Base-by-base conservation (phyloP, 2,113 vertebrate genomes). In the Formicarius rufipectus region DNA sequence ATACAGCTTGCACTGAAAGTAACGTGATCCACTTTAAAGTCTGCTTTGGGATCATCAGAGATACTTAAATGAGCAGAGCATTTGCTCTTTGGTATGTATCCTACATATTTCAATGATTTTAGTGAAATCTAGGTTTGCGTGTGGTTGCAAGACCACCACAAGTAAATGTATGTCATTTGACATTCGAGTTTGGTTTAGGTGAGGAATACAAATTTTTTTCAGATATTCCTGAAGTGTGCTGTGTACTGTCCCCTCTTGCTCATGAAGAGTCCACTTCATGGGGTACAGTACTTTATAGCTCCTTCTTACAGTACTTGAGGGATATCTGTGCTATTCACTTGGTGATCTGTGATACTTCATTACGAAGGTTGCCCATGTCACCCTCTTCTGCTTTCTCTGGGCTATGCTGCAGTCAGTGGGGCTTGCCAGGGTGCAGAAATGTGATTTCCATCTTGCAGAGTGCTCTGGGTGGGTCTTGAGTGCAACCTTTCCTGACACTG, bases 401-500 rank as follows among this genome's bases (percentile, higher is more conserved):
- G 28, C 63, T 44, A 14, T 44, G 58, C 49, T 6, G 35, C n/a
- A 16, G 58, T 1, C 12, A 15, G 7, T 23, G 35, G 35, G 30
- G 33, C 30, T 79, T 15, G 42, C 49, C 21, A 24, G 68, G 45
- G 30, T 0, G 1, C 11, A 35, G 35, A 30, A 63, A 9, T 24
- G 59, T 13, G 4, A 35, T 52, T 86, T 74, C 27, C 30, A 22
- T 39, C 59, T 7, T 3, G 9, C 37, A 67, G 64, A 87, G 47
- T 22, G 14, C 55, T 50, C 31, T 24, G 80, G 77, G 53, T 73
- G 56, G 39, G 37, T 67, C 33, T 4, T 7, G 58, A 4, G 4
- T 2, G 2, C 74, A 82, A 1, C 60, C 56, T 62, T 45, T 28
- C 64, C 69, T 0, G 0, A 2, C 13, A 2, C 0, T 1, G 49